phyloP scores from a whole-genome alignment of 1,140 invertebrate species.

The Eubasilissa regina region DNA sequence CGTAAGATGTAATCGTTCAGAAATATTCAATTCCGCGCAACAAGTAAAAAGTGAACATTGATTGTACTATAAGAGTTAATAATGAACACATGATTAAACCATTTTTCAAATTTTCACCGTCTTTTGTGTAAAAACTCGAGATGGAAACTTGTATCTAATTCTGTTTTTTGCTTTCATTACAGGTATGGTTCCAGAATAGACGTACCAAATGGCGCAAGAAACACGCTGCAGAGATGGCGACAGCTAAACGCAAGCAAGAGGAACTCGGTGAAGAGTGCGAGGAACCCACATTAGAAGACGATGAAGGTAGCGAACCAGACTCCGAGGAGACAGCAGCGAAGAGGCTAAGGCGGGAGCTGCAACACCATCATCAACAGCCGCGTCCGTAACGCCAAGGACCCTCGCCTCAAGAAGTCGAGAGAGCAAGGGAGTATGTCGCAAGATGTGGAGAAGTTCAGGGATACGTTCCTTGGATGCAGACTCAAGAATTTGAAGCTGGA shows the following conservation, averaged over 20 bases:
- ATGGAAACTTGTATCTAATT: no score
- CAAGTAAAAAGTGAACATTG: no score
- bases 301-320: slow-evolving; percentile 69
- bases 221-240: slow-evolving; percentile 99
- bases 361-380: slow-evolving; percentile 62
- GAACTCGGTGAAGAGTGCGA: slow-evolving; percentile 84
- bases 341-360: slow-evolving; percentile 66
- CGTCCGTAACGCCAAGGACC: slow-evolving; percentile 58
- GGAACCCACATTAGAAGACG: slow-evolving; percentile 68
- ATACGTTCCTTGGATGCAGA: slow-evolving; percentile 40
- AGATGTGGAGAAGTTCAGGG: slow-evolving; percentile 38
- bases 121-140: no score
- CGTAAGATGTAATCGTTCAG: no score
- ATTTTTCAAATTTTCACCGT: no score
- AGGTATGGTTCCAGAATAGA: slow-evolving; percentile 99
- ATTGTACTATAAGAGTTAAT: no score
- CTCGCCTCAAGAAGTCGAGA: slow-evolving; percentile 53
- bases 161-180: slow-evolving; percentile 17
- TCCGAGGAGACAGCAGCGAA: slow-evolving; percentile 65
- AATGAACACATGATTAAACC: no score
- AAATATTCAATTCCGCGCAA: no score
- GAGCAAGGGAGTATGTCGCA: slow-evolving; percentile 38
- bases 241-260: slow-evolving; percentile 96
- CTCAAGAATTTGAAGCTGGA: slow-evolving; percentile 9
- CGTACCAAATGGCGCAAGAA: slow-evolving; percentile 99